Percentiles rank a stretch among this genome's conserved stretches.
Conservation (phyloP, 2,113 vertebrate genomes). For the Anguilla rostrata region DNA sequence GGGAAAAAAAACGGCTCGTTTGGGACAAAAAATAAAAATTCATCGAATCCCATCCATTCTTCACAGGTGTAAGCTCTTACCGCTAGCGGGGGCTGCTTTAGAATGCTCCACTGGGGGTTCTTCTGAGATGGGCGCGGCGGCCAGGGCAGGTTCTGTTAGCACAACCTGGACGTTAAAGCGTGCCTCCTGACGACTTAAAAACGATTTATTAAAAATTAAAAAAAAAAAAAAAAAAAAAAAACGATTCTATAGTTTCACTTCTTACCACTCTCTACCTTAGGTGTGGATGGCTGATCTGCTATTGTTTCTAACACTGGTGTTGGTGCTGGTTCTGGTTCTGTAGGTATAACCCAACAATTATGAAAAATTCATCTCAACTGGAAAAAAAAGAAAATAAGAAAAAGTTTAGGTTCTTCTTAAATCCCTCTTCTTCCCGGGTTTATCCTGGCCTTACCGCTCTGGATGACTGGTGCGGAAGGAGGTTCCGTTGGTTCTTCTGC, state of each 20-base stretch:
- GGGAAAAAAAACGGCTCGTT: not conserved
- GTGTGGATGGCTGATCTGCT: slow-evolving; percentile 37
- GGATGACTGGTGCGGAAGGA: slow-evolving; percentile 35
- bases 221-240: not conserved
- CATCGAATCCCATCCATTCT: not conserved
- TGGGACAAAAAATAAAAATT: not conserved
- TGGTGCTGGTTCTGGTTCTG: slow-evolving; percentile 30
- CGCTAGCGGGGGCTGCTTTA: slow-evolving; percentile 28
- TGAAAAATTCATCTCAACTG: not conserved
- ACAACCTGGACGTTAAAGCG: not conserved
- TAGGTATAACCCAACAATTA: not conserved
- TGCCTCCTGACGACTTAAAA: not conserved
- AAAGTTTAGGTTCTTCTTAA: no score
- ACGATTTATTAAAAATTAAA: not conserved
- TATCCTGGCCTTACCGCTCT: slow-evolving; percentile 44
- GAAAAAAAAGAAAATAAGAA: not conserved
- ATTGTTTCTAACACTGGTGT: slow-evolving; percentile 23
- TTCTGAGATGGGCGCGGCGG: not conserved
- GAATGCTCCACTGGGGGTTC: slow-evolving; percentile 28
- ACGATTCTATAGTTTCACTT: not conserved
- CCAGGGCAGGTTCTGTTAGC: not conserved
- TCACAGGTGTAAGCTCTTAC: slow-evolving; percentile 32
- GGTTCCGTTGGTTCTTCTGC: slow-evolving; percentile 22
- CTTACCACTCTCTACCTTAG: slow-evolving; percentile 50
- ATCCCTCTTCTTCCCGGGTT: not conserved